Base-by-base conservation (phyloP, 2,113 vertebrate species). In the Saimiri boliviensis region DNA sequence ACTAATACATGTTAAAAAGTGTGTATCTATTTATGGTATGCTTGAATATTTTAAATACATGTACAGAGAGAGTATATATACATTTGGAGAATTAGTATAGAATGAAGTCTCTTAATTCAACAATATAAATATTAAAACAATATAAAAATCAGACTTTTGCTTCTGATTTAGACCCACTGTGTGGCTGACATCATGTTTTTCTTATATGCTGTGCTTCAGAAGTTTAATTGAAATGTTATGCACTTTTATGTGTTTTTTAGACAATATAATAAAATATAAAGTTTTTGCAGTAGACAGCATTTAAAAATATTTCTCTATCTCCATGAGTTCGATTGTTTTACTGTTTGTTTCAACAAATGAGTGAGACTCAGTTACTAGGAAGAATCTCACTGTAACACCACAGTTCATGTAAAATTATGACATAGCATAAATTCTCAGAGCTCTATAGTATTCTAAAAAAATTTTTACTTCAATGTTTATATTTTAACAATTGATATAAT, bases 221-320 rank as follows among this genome's bases (percentile, higher is more conserved):
- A 82, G 54, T 7, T 86, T 37, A 13, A n/a, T 70, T 60, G 74
- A 70, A 63, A 76, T 86, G 1, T 8, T 27, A 60, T 8, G 2
- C 9, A 49, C 4, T 89, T 70, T 89, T 83, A 40, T 4, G 30
- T 81, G 2, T 0, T 42, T 16, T 68, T 66, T 86, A 71, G 37
- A 93, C 4, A 97, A 60, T 71, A 32, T 13, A 30, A 30, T 71
- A 92, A 90, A 95, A 89, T 76, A 54, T 13, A 76, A 86, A 56
- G 1, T 56, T 6, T 60, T 70, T 87, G 17, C 23, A 58, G 6
- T 16, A 86, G 32, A 73, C 6, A 81, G 0, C 8, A 82, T 79
- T 95, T 80, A 60, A 54, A 71, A 56, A 77, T 74, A 73, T 79
- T 87, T 76, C 37, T 92, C 60, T 63, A 14, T 63, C 27, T 71